Evolutionary conservation across 1,140 invertebrate genomes (phyloP), one percentile per base, ranked within the genome.

Genomic region (Zaprionus ornatus): DNA sequence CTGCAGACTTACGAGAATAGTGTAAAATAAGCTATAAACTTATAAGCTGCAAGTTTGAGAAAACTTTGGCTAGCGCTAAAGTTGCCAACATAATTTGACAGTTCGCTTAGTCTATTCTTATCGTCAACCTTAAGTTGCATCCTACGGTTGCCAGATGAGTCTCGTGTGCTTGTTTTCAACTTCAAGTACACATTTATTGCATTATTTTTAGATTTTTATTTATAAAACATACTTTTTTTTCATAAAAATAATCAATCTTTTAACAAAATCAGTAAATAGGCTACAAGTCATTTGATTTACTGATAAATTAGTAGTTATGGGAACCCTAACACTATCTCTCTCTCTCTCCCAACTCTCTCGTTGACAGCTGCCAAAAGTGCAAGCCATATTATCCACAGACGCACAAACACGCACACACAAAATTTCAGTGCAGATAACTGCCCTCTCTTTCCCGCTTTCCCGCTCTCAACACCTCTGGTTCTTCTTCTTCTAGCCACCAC

Each of bases 11-110:
- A 7, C n/a, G 40, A 17, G 40, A 62, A 42, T 61, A 68, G 19
- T 42, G 27, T 37, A 48, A 61, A 73, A 48, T 74, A 69, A 69
- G 37, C 50, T 62, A 56, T 68, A 74, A 69, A 21, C 40, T 25
- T 57, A 29, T 42, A 29, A 29, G 52, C 65, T 17, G 19, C 1
- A 50, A 72, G 61, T 67, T 73, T 32, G 42, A 10, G n/a, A 56
- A 57, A 70, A 74, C 29, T 48, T 69, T 37, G 48, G 15, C 17
- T n/a, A 56, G 50, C 32, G 23, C 35, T 56, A 74, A 63, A 62
- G 21, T 57, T 74, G 57, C 72, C 29, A 27, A 52, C 64, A 74
- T 73, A 68, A 74, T 74, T 74, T 74, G 48, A 61, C 57, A 55
- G 64, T 68, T 59, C 54, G 54, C 54, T 67, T 68, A 45, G 42